Percentiles rank a stretch among this genome's conserved stretches.
These are phyloP conservation scores for Labeo rohita DNA, from an alignment of 2,113 vertebrate genomes.

Conservation along the genomic window DNA sequence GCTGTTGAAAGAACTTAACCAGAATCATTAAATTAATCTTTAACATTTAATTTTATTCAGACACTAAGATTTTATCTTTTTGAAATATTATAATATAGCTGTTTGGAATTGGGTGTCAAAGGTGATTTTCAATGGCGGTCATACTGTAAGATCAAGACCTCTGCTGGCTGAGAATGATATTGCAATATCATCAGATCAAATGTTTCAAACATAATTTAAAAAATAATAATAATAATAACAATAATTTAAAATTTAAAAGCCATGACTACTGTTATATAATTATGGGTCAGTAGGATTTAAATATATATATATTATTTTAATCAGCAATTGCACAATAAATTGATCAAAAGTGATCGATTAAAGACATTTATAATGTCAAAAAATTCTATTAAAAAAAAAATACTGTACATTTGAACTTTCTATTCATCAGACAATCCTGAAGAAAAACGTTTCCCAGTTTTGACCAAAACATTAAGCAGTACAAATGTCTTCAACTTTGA, in stretches of 20 bases:
- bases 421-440: not conserved
- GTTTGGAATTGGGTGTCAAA: not conserved
- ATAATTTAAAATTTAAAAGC: not conserved
- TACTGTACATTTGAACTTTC: not conserved
- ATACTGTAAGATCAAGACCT: constrained; percentile 27
- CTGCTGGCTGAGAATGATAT: constrained; percentile 18
- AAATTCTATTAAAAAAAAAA: too few relatives aligned
- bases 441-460: not conserved
- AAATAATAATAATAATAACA: not conserved
- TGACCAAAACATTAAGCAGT: not conserved
- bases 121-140: not conserved
- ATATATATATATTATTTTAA: too few relatives aligned
- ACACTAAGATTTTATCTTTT: not conserved
- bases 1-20: not conserved
- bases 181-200: not conserved
- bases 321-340: too few relatives aligned
- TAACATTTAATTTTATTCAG: not conserved
- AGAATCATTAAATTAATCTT: not conserved
- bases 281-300: too few relatives aligned
- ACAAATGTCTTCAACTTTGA: not conserved
- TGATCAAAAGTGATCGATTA: not conserved
- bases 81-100: not conserved
- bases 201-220: not conserved
- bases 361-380: not conserved
- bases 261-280: too few relatives aligned